These are phyloP conservation scores for Drosophila trichaetosa DNA, from an alignment of 2,888 invertebrate species.

Conservation along the genomic window DNA sequence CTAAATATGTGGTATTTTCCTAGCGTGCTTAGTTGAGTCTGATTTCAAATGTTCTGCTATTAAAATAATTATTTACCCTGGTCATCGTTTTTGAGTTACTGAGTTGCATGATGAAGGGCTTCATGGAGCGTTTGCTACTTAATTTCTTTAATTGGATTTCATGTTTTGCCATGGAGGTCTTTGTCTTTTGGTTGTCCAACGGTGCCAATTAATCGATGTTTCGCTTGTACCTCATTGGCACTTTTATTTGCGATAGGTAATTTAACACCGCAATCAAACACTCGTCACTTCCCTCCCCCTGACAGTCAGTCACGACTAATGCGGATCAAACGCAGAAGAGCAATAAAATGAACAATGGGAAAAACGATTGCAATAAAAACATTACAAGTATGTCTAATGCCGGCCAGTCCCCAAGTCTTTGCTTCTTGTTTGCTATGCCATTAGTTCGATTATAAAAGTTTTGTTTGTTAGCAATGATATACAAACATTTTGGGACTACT, in stretches of 20 bases:
- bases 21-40: neutral
- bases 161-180: conserved; percentile 24
- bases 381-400: conserved; percentile 6
- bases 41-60: neutral
- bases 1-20: neutral
- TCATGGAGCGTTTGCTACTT: conserved; percentile 70
- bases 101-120: conserved; percentile 53
- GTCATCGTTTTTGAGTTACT: neutral
- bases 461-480: neutral
- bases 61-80: neutral
- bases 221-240: conserved; percentile 28
- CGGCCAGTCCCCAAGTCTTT: neutral
- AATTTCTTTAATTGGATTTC: conserved; percentile 80
- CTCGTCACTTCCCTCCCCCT: conserved; percentile 10
- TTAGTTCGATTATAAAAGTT: conserved; percentile 36
- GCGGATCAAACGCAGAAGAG: conserved; percentile 53
- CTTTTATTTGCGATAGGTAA: conserved; percentile 34
- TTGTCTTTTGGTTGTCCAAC: conserved; percentile 17
- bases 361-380: conserved; percentile 15
- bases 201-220: conserved; percentile 18
- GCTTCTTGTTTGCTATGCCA: conserved; percentile 8
- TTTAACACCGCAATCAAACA: conserved; percentile 62
- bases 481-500: neutral
- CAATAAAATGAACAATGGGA: conserved; percentile 16
- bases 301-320: conserved; percentile 43